phyloP scores from a whole-genome alignment of 2,888 invertebrate species.

The Priocnemis perturbator region DNA sequence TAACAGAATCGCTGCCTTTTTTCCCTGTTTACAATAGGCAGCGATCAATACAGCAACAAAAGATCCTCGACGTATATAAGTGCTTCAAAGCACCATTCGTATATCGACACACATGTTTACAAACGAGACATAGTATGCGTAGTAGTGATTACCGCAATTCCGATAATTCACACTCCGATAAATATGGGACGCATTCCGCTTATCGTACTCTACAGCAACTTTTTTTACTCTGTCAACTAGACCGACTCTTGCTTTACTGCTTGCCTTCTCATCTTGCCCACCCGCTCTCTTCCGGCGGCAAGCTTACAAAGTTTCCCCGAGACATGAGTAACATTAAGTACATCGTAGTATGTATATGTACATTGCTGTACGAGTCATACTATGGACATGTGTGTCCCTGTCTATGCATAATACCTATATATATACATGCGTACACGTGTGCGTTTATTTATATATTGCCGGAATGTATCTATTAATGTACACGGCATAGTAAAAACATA shows the following conservation, averaged over 20 bases:
- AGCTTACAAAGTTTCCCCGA: slow-evolving; percentile 22
- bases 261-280: not conserved
- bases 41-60: no score
- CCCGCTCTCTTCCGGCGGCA: not conserved
- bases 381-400: no score
- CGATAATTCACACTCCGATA: slow-evolving; percentile 26
- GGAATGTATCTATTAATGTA: not conserved
- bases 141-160: no score
- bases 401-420: not conserved
- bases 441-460: not conserved
- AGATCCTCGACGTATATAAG: no score
- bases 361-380: not conserved
- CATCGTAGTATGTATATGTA: not conserved
- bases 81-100: no score
- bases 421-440: slow-evolving; percentile 2
- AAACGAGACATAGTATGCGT: no score
- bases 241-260: no score
- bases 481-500: no score
- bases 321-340: slow-evolving; percentile 6
- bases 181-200: slow-evolving; percentile 39
- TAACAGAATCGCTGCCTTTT: no score
- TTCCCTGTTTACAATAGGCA: no score
- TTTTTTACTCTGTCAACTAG: slow-evolving; percentile 16
- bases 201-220: slow-evolving; percentile 24
- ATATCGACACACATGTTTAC: no score